phyloP scores from a whole-genome alignment of 2,888 invertebrate species.

The Homarus gammarus region DNA sequence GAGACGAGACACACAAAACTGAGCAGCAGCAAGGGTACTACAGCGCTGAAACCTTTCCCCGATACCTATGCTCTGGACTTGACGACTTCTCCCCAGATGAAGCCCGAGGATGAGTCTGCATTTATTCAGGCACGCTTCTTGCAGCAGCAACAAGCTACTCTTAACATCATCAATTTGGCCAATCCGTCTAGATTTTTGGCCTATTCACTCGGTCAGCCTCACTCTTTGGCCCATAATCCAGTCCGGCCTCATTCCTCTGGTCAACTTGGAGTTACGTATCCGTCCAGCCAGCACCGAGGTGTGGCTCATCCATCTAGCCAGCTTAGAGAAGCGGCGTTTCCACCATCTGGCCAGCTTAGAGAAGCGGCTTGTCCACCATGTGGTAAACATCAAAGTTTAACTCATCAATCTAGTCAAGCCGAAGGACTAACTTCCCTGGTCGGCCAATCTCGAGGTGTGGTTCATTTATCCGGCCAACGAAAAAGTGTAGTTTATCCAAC shows the following conservation, averaged over 20 bases:
- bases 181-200: no score
- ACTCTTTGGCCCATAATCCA: not conserved
- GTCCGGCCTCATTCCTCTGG: not conserved
- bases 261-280: no score
- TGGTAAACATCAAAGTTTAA: no score
- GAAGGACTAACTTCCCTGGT: not conserved
- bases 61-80: not conserved
- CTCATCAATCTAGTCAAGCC: no score
- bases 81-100: not conserved
- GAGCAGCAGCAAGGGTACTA: no score
- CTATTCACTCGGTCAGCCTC: not conserved
- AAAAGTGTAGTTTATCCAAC: not conserved
- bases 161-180: not conserved
- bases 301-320: not conserved
- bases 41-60: no score
- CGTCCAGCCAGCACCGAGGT: no score
- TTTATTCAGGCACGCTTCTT: not conserved
- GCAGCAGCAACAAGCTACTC: no score
- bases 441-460: not conserved
- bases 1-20: not conserved
- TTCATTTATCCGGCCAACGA: not conserved
- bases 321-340: not conserved
- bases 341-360: no score
- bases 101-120: not conserved
- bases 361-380: no score